Percentiles rank a stretch among this genome's conserved stretches.
These are phyloP conservation scores for Chaetorhynchus papuensis DNA, from an alignment of 2,113 vertebrate genomes.

Conservation along the genomic window DNA sequence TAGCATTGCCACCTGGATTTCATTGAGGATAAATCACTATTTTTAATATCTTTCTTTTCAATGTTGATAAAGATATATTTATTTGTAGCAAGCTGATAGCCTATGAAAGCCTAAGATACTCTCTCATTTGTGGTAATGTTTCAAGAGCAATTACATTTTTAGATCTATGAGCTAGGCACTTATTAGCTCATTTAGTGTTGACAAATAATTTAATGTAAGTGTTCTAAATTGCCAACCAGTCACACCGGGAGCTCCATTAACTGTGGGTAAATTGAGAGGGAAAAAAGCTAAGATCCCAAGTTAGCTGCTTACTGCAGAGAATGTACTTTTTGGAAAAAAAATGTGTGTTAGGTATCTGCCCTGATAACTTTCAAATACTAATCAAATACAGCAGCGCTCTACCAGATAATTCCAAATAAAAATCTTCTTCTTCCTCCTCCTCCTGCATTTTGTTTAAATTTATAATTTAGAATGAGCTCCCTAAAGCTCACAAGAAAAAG, in stretches of 20 bases:
- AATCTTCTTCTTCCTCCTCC: neutral
- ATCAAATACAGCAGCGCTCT: neutral
- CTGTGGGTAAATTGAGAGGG: neutral
- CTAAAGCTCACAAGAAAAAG: neutral
- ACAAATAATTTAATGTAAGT: neutral
- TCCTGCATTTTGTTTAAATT: neutral
- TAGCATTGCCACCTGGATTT: neutral
- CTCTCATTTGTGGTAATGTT: neutral
- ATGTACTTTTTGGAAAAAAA: neutral
- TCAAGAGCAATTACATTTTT: neutral
- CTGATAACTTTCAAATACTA: neutral
- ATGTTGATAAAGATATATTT: neutral
- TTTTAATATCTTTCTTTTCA: neutral
- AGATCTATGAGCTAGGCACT: neutral
- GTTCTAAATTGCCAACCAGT: neutral
- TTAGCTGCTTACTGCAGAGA: neutral
- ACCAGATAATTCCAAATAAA: neutral
- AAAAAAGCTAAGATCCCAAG: neutral
- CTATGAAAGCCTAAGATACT: neutral
- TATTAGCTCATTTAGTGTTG: neutral
- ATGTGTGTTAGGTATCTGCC: neutral
- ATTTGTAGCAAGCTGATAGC: neutral
- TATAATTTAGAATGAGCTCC: neutral
- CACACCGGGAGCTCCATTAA: neutral
- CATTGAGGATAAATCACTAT: neutral